A percentile compares a stretch with the other conserved stretches of the same genome.
Evolutionary conservation across 2,797 vertebrate genomes (phyloP).

Genomic region (Netta rufina): DNA sequence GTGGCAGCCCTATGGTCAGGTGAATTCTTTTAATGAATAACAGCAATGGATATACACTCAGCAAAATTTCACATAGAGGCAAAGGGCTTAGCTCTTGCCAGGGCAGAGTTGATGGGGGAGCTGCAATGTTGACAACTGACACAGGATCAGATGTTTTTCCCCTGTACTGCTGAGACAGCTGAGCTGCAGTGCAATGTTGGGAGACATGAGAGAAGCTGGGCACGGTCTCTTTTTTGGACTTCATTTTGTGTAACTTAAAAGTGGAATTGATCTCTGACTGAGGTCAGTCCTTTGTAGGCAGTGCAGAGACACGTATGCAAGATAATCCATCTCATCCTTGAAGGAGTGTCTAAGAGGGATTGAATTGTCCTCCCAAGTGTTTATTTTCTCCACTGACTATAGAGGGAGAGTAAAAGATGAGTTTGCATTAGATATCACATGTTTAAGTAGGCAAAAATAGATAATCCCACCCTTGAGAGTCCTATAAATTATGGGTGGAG

Average conservation of each 20-base stretch:
- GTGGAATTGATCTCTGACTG: background rate
- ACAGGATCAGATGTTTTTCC: conserved; percentile 25
- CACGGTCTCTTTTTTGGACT: background rate
- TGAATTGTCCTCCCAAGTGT: background rate
- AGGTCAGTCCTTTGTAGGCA: background rate
- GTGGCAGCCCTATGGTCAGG: background rate
- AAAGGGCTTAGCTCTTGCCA: background rate
- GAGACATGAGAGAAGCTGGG: background rate
- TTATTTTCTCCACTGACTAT: background rate
- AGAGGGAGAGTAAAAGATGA: background rate
- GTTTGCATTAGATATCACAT: background rate
- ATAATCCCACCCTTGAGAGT: background rate
- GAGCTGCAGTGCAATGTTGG: background rate
- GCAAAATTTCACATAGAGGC: background rate
- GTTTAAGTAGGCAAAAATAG: background rate
- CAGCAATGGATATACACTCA: background rate
- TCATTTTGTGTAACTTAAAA: background rate
- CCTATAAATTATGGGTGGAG: background rate
- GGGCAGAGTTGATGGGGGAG: background rate
- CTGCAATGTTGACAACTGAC: background rate
- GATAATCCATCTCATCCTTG: background rate
- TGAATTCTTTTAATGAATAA: conserved; percentile 23
- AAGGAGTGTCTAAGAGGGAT: background rate
- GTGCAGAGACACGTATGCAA: background rate
- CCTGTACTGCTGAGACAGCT: conserved; percentile 10